Evolutionary conservation across 2,888 invertebrate species (phyloP).

Genomic region (Ophraella communa): DNA sequence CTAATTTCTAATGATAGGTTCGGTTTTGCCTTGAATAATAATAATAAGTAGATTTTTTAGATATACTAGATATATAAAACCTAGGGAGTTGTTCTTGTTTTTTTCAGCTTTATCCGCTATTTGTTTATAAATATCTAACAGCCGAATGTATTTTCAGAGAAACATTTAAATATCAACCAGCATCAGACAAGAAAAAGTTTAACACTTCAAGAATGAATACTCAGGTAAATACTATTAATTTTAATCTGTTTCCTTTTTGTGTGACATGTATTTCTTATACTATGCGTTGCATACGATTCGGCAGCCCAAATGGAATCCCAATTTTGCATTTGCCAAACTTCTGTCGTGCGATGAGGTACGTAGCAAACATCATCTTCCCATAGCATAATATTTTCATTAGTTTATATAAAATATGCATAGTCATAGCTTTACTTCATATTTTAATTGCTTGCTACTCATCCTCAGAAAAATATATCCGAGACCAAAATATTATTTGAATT

Average conservation of each 20-base stretch:
- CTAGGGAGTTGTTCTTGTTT: no score
- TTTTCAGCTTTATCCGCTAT: background rate
- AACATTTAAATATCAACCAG: background rate
- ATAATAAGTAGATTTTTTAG: no score
- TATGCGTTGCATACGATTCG: constrained; percentile 9
- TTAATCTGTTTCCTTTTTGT: background rate
- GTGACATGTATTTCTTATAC: background rate
- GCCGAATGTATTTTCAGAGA: background rate
- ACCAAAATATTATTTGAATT: background rate
- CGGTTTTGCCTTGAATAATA: no score
- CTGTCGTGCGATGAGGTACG: constrained; percentile 57
- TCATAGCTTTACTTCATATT: background rate
- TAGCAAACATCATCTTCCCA: constrained; percentile 15
- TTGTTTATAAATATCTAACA: background rate
- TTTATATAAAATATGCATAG: no score
- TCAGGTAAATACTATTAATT: constrained; percentile 1
- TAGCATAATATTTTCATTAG: background rate
- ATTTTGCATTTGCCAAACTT: constrained; percentile 65
- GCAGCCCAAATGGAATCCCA: constrained; percentile 64
- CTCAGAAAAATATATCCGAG: background rate
- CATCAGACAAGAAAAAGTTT: background rate
- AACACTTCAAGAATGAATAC: background rate
- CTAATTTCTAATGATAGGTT: no score
- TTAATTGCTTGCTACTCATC: no score
- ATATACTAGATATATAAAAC: no score